A percentile compares a stretch with the other conserved stretches of the same genome.
These are phyloP conservation scores for Lissonota sp. DNA, from an alignment of 2,888 invertebrate species.

Conservation along the genomic window DNA sequence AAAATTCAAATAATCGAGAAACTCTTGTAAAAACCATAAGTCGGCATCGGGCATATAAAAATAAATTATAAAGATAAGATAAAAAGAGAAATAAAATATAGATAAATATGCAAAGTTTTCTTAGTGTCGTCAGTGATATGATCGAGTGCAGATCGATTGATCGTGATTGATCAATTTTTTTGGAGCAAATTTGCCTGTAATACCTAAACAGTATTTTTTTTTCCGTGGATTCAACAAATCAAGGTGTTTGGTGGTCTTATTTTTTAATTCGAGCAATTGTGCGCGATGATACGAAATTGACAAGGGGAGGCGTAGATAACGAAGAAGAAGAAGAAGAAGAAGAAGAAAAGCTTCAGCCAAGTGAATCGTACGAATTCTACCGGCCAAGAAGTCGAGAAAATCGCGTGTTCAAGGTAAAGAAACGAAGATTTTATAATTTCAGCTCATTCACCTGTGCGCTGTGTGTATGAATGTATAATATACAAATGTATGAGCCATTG, in stretches of 20 bases:
- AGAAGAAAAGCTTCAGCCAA: constrained; percentile 2
- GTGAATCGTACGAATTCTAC: neutral
- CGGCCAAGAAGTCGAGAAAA: constrained; percentile 31
- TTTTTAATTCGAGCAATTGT: constrained; percentile 17
- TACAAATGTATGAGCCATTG: neutral
- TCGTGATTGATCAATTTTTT: neutral
- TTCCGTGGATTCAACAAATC: neutral
- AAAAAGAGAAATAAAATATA: neutral
- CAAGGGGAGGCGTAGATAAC: neutral
- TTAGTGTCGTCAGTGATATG: constrained; percentile 35
- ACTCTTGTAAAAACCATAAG: neutral
- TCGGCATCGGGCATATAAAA: constrained; percentile 1
- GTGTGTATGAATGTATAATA: neutral
- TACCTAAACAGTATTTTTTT: neutral
- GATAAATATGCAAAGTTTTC: neutral
- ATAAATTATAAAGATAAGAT: neutral
- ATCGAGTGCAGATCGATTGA: constrained; percentile 26
- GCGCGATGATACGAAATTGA: constrained; percentile 52
- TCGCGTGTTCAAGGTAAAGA: constrained; percentile 55
- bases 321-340: constrained; percentile 7
- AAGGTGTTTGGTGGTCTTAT: constrained; percentile 31
- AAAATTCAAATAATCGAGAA: constrained; percentile 36
- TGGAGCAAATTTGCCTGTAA: neutral
- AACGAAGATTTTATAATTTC: neutral
- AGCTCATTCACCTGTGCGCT: neutral